Base-by-base conservation (phyloP, 2,888 invertebrate genomes). In the Bursaphelenchus okinawaensis region DNA sequence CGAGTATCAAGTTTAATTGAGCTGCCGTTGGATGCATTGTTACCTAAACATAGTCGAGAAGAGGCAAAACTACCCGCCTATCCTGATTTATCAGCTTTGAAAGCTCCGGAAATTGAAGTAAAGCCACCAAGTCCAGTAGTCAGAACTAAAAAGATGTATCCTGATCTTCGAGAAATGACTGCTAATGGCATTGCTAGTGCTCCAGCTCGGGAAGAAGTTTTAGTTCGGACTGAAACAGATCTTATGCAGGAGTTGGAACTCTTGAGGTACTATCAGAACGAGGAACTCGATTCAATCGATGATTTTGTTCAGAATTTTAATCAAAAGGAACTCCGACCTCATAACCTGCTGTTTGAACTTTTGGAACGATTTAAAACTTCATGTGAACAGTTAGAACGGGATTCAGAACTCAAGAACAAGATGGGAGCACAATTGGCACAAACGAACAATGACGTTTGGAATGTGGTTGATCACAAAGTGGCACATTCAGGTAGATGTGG, bases 141-240 rank as follows among this genome's bases (percentile, higher is more conserved):
- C 12, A 27, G 4, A 26, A 27, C 54, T 1, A 27, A 19, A 6
- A 27, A 54, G 12, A 12, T 54, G 12, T 54, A 54, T 27, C 61
- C 61, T 9, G 55, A 51, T 4, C 20, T 63, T 2, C 52, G 28
- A 4, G 20, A 16, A 16, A 24, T 40, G 19, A 60, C 60, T 7
- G n/a, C n/a, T n/a, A n/a, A n/a, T n/a, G n/a, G n/a, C n/a, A n/a
- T n/a, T n/a, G 27, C 24, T 4, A 54, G 16, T 4, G 62, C 55
- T 24, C 55, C 31, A 50, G 55, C 26, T 1, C 12, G 27, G 54
- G 26, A 54, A 26, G 26, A 6, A 54, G 54, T 26, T 16, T n/a
- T 54, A 83, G 81, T 84, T 83, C 55, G 67, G 8, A 70, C 65
- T 28, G 73, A 74, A 23, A 68, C 71, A 26, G 79, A 76, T 40